Evolutionary conservation across 2,888 invertebrate species (phyloP), one percentile per base, ranked within the genome.

Genomic region (Amitus sp.): DNA sequence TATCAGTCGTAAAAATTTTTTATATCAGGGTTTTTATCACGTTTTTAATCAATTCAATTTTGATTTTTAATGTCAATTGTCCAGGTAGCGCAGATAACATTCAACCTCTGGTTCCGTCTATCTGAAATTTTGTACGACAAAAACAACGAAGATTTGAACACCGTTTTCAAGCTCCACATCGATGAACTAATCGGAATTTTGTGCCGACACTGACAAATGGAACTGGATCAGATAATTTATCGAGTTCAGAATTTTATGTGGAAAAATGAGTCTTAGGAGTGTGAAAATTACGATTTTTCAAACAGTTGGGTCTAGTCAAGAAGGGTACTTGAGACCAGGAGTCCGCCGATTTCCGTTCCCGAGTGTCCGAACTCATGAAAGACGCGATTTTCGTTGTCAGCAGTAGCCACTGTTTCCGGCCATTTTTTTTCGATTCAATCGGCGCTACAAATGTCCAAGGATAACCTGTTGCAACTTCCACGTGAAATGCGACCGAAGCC

Each of bases 371-470:
- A 78, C 85, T 98, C 55, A 93, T 98, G 65, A 96, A 96, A 80
- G 98, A 99, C 79, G 94, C 98, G 42, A 94, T 96, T 37, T 98
- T 98, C 83, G 94, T 98, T 51, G 93, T 98, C 62, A 96, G 97
- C 1, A 96, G 96, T 23, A 91, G 92, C 61, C 89, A 91, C 27
- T 95, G 95, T 80, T 96, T 98, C 82, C 87, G 91, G 52, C 95
- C 96, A 85, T 95, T 96, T 92, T 93, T 93, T 78, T 81, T 90
- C 0, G 88, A 90, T 48, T 85, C 97, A 20, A 78, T 76, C 2
- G 76, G 75, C 28, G 76, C 68, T 7, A 64, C 71, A 33, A 75
- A 75, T 10, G 66, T 73, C 1, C 75, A 77, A 34, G 75, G 76
- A 17, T 73, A 76, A 64, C 64, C 73, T 20, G 90, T 91, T 70